A percentile compares a stretch with the other conserved stretches of the same genome.
Evolutionary conservation across 2,888 invertebrate genomes (phyloP).

Genomic region (Harpalus rubripes): DNA sequence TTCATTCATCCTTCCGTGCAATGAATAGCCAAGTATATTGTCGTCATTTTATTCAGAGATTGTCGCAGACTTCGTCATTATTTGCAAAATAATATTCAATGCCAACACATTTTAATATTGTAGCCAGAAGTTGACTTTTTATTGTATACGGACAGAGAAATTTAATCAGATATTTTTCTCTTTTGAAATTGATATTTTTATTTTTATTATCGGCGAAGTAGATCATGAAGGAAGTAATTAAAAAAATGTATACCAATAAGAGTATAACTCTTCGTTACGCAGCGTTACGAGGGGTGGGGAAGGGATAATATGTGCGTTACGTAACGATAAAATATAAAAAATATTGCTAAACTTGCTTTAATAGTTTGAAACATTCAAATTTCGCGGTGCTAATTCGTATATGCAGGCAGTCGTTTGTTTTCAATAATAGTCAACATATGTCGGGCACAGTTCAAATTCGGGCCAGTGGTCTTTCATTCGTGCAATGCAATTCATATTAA

Average conservation of each 20-base stretch:
- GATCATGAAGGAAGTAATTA: not conserved
- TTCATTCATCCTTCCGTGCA: constrained; percentile 1
- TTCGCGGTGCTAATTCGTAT: too few relatives aligned
- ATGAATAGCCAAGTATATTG: not conserved
- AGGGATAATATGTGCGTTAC: too few relatives aligned
- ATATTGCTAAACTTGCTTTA: too few relatives aligned
- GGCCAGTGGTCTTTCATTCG: too few relatives aligned
- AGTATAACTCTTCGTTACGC: too few relatives aligned
- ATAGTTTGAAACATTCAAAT: too few relatives aligned
- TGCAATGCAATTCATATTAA: too few relatives aligned
- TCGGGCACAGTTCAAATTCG: too few relatives aligned
- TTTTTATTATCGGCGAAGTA: constrained; percentile 1
- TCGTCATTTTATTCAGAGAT: constrained; percentile 23
- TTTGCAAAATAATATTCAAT: constrained; percentile 39
- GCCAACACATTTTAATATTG: not conserved
- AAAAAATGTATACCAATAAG: not conserved
- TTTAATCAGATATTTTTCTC: not conserved
- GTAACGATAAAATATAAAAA: too few relatives aligned
- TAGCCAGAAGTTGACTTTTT: not conserved
- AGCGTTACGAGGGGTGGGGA: too few relatives aligned
- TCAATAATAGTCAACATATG: too few relatives aligned
- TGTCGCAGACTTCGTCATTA: not conserved
- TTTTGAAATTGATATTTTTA: not conserved
- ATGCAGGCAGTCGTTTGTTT: too few relatives aligned
- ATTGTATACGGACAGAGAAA: not conserved